A percentile compares a stretch with the other conserved stretches of the same genome.
phyloP scores from a whole-genome alignment of 2,113 vertebrate species.

The Ivindomyrus marchei region DNA sequence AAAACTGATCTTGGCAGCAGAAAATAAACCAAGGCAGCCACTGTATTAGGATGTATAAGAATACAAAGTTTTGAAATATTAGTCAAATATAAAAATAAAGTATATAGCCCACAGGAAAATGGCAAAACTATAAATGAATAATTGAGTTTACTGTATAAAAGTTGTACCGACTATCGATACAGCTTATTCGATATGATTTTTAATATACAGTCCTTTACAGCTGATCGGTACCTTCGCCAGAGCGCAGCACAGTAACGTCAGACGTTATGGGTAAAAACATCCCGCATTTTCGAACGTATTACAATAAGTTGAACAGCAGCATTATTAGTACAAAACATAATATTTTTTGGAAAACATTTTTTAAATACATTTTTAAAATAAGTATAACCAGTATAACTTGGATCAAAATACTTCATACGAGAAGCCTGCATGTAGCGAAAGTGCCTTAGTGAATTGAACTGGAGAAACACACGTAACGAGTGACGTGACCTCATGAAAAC shows the following conservation, averaged over 20 bases:
- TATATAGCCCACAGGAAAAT: neutral
- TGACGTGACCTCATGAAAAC: slow-evolving; percentile 17
- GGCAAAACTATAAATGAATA: neutral
- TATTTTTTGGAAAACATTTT: neutral
- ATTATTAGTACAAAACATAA: neutral
- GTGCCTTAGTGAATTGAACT: neutral
- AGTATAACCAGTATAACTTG: neutral
- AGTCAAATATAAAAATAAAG: neutral
- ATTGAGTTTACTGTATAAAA: neutral
- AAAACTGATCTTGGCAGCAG: neutral
- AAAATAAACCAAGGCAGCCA: neutral
- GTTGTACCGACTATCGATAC: neutral
- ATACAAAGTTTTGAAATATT: neutral
- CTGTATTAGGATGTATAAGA: neutral
- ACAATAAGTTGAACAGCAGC: neutral
- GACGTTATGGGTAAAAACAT: neutral
- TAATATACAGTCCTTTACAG: neutral
- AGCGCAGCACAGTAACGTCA: neutral
- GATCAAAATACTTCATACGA: neutral
- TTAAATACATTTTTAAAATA: neutral
- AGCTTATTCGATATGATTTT: neutral
- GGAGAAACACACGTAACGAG: neutral
- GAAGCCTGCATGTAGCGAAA: slow-evolving; percentile 10
- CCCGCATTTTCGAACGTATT: neutral
- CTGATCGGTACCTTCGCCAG: neutral